phyloP scores from a whole-genome alignment of 2,113 vertebrate genomes.

The Pluvialis apricaria region DNA sequence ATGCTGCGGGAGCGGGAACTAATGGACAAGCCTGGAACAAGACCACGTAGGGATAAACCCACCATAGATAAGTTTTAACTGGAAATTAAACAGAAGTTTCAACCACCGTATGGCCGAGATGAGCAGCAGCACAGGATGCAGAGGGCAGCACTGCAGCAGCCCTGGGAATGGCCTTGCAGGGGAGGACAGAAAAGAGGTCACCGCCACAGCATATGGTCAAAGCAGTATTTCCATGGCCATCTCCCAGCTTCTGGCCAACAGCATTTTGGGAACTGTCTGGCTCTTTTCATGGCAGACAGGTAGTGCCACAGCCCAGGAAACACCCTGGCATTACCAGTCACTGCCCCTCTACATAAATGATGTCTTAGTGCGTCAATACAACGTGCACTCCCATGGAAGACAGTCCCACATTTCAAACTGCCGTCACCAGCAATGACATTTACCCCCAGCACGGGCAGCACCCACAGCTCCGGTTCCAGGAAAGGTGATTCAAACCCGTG shows the following conservation, averaged over 20 bases:
- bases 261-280: neutral
- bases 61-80: neutral
- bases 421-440: neutral
- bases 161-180: neutral
- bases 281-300: neutral
- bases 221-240: neutral
- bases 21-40: neutral
- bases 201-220: neutral
- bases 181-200: neutral
- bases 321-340: neutral
- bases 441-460: neutral
- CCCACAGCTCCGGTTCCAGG: neutral
- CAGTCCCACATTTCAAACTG: neutral
- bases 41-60: neutral
- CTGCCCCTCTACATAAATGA: accelerated
- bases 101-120: neutral
- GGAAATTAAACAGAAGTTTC: neutral
- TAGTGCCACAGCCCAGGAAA: neutral
- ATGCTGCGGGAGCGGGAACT: neutral
- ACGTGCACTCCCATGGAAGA: accelerated
- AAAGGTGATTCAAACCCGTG: neutral
- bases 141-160: neutral
- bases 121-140: neutral
- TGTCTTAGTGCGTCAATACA: neutral
- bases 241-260: neutral